Conservation (phyloP, 2,113 vertebrate species). For the Anas platyrhynchos region DNA sequence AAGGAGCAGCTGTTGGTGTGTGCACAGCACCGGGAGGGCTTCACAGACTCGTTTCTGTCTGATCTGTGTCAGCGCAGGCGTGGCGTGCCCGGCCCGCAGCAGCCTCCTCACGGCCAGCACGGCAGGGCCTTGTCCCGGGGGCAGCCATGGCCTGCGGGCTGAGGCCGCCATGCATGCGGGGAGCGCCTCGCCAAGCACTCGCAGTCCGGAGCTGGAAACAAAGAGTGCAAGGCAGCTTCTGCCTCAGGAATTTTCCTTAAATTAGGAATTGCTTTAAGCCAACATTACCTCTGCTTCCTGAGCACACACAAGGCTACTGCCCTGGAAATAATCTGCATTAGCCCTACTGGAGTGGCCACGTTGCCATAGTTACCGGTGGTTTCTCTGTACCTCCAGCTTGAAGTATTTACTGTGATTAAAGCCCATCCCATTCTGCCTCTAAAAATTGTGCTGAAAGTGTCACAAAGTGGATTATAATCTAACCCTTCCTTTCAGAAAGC, state of each 20-base stretch:
- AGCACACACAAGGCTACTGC: conserved; percentile 76
- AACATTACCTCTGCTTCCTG: conserved; percentile 78
- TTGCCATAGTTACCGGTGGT: conserved; percentile 82
- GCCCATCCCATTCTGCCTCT: neutral
- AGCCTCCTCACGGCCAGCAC: fast-evolving
- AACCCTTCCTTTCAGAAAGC: neutral
- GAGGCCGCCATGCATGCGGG: neutral
- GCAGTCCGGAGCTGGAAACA: conserved; percentile 24
- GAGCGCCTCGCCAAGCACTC: neutral
- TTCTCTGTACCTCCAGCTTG: conserved; percentile 66
- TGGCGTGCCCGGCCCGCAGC: neutral
- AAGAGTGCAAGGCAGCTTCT: conserved; percentile 26
- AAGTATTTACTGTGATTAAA: conserved; percentile 72
- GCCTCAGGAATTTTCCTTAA: conserved; percentile 41
- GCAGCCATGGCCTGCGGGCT: neutral
- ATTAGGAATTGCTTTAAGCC: conserved; percentile 74
- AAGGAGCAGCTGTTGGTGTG: neutral
- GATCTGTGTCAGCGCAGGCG: fast-evolving
- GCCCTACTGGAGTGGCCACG: conserved; percentile 74
- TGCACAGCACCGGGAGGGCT: neutral
- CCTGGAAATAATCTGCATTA: conserved; percentile 80
- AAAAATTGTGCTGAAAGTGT: conserved; percentile 8
- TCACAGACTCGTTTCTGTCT: too few relatives aligned
- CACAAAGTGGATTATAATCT: neutral
- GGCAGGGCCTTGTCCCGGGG: fast-evolving